Evolutionary conservation across 2,888 invertebrate genomes (phyloP), one percentile per base, ranked within the genome.

Genomic region (Spisula solida): DNA sequence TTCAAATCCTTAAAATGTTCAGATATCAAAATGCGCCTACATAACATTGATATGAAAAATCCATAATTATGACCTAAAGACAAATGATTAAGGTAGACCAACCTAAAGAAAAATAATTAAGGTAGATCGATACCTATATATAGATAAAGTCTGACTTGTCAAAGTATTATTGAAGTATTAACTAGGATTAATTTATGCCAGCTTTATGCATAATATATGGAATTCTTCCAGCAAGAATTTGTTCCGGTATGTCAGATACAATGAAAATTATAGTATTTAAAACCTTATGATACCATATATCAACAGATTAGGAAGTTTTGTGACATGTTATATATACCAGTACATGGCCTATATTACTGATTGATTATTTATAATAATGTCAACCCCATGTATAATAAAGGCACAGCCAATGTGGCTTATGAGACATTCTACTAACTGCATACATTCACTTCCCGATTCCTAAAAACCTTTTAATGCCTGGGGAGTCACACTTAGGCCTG

Each of bases 291-390:
- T 12, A 51, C 51, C n/a, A n/a, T n/a, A 83, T 70, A n/a, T 66
- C 18, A 31, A 20, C 5, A 66, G 81, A 51, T 81, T 81, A 81
- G 51, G 81, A 81, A 81, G 55, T 29, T 25, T 51, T 51, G 10
- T 47, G 20, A 2, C 41, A 41, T 81, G 81, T 55, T 55, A 29
- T 55, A 51, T 51, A 51, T 51, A 10, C 16, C n/a, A n/a, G 12
- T 51, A 51, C 1, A 4, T 14, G 12, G 51, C 16, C 14, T 51
- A 16, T 51, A 51, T 12, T 51, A 16, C 51, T 41, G 41, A 41
- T 41, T 41, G 41, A 41, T 41, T 41, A 41, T 41, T 41, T 41
- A 5, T 41, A 41, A 41, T 41, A 41, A 41, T 41, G 8, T 41
- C 41, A 41, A 5, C 41, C 2, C 41, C 8, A 41, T 41, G 41